Evolutionary conservation across 1,140 invertebrate species (phyloP).

Genomic region (Drosophila kanapiae): DNA sequence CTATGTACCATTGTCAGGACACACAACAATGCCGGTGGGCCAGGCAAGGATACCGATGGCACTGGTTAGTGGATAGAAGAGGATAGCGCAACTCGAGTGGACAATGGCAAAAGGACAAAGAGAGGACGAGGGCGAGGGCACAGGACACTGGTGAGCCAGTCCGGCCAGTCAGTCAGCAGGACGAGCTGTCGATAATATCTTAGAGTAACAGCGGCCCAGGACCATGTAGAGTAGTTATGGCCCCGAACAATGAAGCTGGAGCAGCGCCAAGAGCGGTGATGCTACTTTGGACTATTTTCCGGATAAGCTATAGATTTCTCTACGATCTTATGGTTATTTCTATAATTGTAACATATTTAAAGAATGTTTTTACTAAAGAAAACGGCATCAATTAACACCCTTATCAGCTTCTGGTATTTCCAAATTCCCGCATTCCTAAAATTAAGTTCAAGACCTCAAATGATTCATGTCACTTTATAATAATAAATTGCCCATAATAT

Average conservation of each 20-base stretch:
- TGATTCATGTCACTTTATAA: background rate
- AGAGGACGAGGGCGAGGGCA: conserved; percentile 1
- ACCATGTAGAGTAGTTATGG: conserved; percentile 52
- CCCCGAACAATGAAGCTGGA: conserved; percentile 68
- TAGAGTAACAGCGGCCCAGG: conserved; percentile 74
- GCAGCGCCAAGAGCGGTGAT: conserved; percentile 25
- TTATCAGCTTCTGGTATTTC: background rate
- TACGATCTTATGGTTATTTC: background rate
- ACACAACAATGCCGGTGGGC: conserved; percentile 70
- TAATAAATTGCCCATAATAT: background rate
- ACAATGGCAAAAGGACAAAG: conserved; percentile 66
- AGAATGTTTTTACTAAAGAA: background rate
- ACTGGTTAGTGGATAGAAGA: conserved; percentile 14
- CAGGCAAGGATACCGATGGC: conserved; percentile 47
- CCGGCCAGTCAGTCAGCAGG: conserved; percentile 57
- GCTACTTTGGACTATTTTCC: background rate
- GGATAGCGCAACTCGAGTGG: conserved; percentile 43
- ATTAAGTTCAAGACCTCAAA: background rate
- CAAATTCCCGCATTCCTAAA: background rate
- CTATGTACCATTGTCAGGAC: conserved; percentile 70
- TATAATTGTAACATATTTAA: background rate
- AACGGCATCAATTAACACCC: background rate
- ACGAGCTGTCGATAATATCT: conserved; percentile 83
- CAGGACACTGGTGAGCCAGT: conserved; percentile 29
- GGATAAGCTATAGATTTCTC: background rate